phyloP scores from a whole-genome alignment of 2,888 invertebrate species.

The Capitulum mitella region DNA sequence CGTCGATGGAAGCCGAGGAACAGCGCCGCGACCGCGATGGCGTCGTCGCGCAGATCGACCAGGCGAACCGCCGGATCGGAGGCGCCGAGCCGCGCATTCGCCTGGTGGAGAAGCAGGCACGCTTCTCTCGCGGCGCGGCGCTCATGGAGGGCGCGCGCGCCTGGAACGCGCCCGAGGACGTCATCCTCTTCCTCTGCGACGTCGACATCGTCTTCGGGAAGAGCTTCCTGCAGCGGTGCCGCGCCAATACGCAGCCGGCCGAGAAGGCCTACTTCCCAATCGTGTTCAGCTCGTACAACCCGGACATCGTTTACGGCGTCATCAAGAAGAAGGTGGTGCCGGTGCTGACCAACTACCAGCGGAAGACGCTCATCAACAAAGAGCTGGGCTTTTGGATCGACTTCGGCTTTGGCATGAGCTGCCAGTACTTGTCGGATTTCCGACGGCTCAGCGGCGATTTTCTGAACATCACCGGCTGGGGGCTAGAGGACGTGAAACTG shows the following conservation, averaged over 20 bases:
- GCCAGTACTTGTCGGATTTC: constrained; percentile 69
- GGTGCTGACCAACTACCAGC: not conserved
- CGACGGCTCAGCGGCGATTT: constrained; percentile 40
- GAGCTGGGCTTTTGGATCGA: constrained; percentile 75
- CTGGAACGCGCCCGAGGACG: constrained; percentile 47
- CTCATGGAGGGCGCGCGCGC: constrained; percentile 49
- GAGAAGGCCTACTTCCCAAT: constrained; percentile 67
- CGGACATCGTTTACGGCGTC: constrained; percentile 53
- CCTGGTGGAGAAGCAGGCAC: not conserved
- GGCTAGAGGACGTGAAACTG: constrained; percentile 68
- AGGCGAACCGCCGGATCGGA: not conserved
- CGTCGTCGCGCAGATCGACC: not conserved
- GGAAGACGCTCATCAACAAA: constrained; percentile 51
- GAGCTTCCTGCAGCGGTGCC: constrained; percentile 59
- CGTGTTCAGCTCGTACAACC: constrained; percentile 71
- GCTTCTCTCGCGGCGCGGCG: constrained; percentile 4
- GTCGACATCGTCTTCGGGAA: constrained; percentile 69
- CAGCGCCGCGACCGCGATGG: not conserved
- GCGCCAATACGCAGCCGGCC: constrained; percentile 45
- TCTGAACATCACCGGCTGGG: constrained; percentile 64
- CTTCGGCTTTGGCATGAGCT: constrained; percentile 74
- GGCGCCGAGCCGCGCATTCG: not conserved
- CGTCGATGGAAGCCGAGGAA: not conserved
- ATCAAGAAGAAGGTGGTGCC: not conserved
- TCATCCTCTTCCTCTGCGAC: constrained; percentile 68